A percentile compares a stretch with the other conserved stretches of the same genome.
Evolutionary conservation across 2,888 invertebrate species (phyloP).

Genomic region (Mythimna impura): DNA sequence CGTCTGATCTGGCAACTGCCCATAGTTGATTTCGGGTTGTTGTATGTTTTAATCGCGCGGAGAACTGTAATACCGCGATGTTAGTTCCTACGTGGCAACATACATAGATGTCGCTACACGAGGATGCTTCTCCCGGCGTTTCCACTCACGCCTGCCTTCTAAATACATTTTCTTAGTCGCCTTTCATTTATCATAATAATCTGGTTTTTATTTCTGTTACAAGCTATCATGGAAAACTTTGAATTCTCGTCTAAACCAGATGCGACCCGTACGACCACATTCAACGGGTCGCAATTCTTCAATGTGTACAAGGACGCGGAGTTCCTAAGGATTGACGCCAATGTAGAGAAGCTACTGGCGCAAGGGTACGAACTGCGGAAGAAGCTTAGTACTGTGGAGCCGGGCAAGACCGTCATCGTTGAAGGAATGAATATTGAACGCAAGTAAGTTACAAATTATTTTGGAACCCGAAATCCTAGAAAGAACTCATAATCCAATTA

Average conservation of each 20-base stretch:
- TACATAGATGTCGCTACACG: too few relatives aligned
- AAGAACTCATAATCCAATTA: neutral
- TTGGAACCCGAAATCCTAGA: neutral
- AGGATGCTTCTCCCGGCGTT: too few relatives aligned
- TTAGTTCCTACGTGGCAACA: too few relatives aligned
- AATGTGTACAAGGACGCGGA: constrained; percentile 67
- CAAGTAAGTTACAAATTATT: constrained; percentile 35
- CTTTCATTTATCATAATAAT: neutral
- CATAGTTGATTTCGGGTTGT: too few relatives aligned
- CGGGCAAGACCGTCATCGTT: constrained; percentile 67
- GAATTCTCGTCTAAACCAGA: constrained; percentile 32
- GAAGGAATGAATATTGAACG: constrained; percentile 55
- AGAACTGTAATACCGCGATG: too few relatives aligned
- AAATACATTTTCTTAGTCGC: neutral
- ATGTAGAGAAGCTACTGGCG: constrained; percentile 70
- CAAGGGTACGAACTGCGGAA: constrained; percentile 71
- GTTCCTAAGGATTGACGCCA: constrained; percentile 67
- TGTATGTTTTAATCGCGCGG: too few relatives aligned
- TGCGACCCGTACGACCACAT: constrained; percentile 10
- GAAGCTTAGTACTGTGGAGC: constrained; percentile 64
- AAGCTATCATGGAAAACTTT: constrained; percentile 46
- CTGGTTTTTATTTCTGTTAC: neutral
- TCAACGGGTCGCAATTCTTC: constrained; percentile 50
- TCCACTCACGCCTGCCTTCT: neutral
- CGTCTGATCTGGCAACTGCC: too few relatives aligned